Evolutionary conservation across 2,797 vertebrate species (phyloP).

Genomic region (Oreochromis mossambicus): DNA sequence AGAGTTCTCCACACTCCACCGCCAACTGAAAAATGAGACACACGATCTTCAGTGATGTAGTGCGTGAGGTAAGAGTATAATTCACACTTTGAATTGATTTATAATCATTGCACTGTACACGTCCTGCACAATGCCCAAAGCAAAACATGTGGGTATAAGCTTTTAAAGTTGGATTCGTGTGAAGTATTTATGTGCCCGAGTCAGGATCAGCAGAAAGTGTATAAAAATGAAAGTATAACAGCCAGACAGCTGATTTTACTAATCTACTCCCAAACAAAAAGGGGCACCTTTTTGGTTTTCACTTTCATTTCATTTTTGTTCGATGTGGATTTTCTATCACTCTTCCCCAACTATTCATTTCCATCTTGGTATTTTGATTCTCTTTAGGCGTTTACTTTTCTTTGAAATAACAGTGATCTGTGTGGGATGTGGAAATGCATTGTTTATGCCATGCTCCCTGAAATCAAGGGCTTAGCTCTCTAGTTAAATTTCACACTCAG

Average conservation of each 20-base stretch:
- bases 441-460: constrained; percentile 49
- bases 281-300: neutral
- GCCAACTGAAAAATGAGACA: constrained; percentile 65
- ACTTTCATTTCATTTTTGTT: constrained; percentile 10
- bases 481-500: constrained; percentile 58
- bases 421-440: constrained; percentile 48
- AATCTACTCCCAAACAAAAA: constrained; percentile 1
- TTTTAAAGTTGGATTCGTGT: constrained; percentile 10
- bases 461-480: constrained; percentile 57
- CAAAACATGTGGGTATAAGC: constrained; percentile 15
- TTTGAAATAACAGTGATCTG: constrained; percentile 45
- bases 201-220: constrained; percentile 14
- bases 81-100: constrained; percentile 62
- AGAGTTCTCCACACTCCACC: constrained; percentile 56
- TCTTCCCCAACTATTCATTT: constrained; percentile 9
- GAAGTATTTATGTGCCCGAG: constrained; percentile 6
- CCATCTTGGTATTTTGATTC: constrained; percentile 21
- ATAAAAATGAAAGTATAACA: neutral
- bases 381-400: constrained; percentile 38
- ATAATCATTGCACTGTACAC: constrained; percentile 53
- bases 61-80: constrained; percentile 46
- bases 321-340: constrained; percentile 29
- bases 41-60: constrained; percentile 48
- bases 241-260: neutral
- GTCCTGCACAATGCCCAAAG: constrained; percentile 24